These are phyloP conservation scores for Buathra laborator DNA, from an alignment of 2,888 invertebrate genomes.

Conservation along the genomic window DNA sequence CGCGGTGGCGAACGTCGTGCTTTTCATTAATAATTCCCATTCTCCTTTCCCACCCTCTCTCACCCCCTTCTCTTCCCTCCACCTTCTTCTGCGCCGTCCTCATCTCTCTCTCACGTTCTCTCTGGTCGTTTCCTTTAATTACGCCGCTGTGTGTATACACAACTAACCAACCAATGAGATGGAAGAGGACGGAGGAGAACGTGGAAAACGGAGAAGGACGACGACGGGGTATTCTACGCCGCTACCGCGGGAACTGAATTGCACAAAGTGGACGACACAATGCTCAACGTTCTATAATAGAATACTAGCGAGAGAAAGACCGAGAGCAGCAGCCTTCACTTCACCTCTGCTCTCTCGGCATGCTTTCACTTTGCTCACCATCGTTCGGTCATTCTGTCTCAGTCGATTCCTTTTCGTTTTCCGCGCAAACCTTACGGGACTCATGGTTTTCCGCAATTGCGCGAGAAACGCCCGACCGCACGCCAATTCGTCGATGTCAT, in stretches of 20 bases:
- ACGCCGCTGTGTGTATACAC: slow-evolving; percentile 57
- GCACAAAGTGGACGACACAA: slow-evolving; percentile 49
- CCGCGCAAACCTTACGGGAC: background rate
- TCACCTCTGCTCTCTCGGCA: background rate
- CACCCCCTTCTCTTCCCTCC: no score
- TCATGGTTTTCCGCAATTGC: background rate
- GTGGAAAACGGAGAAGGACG: slow-evolving; percentile 26
- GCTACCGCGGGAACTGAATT: slow-evolving; percentile 20
- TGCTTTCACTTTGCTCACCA: slow-evolving; percentile 11
- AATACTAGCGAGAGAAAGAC: slow-evolving; percentile 12
- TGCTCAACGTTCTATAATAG: slow-evolving; percentile 31
- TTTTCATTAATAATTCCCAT: slow-evolving; percentile 70
- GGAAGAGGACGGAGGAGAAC: slow-evolving; percentile 15
- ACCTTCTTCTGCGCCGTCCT: no score
- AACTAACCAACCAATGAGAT: slow-evolving; percentile 6
- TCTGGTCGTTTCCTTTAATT: slow-evolving; percentile 71
- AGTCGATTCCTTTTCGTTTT: background rate
- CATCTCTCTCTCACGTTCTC: background rate
- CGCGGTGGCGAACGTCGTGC: slow-evolving; percentile 47
- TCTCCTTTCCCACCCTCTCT: background rate
- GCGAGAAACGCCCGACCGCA: background rate
- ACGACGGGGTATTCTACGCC: slow-evolving; percentile 22
- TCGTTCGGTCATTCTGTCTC: slow-evolving; percentile 6
- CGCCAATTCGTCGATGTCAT: slow-evolving; percentile 24
- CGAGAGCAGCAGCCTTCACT: background rate